phyloP scores from a whole-genome alignment of 1,140 invertebrate species.

The Schlechtendalia chinensis region DNA sequence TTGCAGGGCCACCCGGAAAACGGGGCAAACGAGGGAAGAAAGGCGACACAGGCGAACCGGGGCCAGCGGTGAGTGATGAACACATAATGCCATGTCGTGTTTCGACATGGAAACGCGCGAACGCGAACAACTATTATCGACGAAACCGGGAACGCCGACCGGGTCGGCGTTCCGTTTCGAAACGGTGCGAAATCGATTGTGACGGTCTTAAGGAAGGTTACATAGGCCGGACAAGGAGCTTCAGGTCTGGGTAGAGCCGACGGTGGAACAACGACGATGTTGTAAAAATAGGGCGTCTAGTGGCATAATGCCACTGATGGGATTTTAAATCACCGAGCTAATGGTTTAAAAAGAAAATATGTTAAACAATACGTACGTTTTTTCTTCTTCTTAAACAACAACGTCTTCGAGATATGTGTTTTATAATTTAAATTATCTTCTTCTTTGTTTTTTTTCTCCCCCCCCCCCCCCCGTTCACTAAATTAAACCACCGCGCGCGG shows the following conservation, averaged over 20 bases:
- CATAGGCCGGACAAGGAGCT: too few species aligned
- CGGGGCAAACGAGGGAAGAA: conserved; percentile 85
- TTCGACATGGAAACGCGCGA: background rate
- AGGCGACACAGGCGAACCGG: conserved; percentile 76
- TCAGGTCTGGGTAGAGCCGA: too few species aligned
- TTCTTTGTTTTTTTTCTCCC: too few species aligned
- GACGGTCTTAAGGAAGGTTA: background rate
- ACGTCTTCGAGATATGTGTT: too few species aligned
- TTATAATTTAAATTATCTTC: conserved; percentile 19
- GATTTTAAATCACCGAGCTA: conserved; percentile 25
- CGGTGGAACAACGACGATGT: background rate
- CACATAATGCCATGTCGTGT: too few species aligned
- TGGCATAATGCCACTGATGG: conserved; percentile 9
- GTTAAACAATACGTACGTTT: background rate
- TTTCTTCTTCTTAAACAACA: too few species aligned
- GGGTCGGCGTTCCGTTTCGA: background rate
- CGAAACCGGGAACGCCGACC: background rate
- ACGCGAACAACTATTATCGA: background rate
- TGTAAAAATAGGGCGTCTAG: conserved; percentile 16
- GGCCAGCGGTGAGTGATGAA: conserved; percentile 56
- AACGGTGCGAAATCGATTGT: conserved; percentile 32
- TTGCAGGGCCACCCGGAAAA: conserved; percentile 71
- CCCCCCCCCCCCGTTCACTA: too few species aligned
- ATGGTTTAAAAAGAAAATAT: conserved; percentile 19
- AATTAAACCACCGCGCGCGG: background rate